These are phyloP conservation scores for Nineta flava DNA, from an alignment of 2,888 invertebrate genomes.

Conservation along the genomic window DNA sequence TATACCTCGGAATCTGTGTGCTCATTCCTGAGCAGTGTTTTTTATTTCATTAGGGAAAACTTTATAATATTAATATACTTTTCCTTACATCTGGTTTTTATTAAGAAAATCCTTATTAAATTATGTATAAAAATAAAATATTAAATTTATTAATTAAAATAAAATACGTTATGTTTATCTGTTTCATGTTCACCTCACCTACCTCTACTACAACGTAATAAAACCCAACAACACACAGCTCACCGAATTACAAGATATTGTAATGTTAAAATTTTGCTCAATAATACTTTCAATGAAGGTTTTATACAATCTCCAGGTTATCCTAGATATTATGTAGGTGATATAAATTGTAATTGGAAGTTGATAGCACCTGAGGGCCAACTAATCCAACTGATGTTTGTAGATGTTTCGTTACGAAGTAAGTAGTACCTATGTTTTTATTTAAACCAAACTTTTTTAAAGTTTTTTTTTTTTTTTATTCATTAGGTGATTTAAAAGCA, in stretches of 20 bases:
- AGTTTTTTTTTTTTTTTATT: background rate
- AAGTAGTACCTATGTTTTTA: conserved; percentile 20
- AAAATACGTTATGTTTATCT: no score
- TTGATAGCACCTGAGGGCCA: conserved; percentile 44
- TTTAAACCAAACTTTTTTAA: background rate
- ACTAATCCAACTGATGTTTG: conserved; percentile 42
- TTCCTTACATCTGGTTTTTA: no score
- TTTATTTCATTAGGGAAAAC: no score
- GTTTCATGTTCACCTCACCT: no score
- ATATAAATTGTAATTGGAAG: conserved; percentile 47
- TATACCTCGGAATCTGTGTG: no score
- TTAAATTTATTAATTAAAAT: no score
- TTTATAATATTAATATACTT: no score
- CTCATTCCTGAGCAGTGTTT: no score
- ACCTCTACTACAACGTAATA: no score
- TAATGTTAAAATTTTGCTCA: conserved; percentile 29
- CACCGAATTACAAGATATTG: conserved; percentile 30
- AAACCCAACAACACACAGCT: conserved; percentile 18
- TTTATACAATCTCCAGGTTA: conserved; percentile 58
- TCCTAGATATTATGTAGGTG: conserved; percentile 56
- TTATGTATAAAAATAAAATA: no score
- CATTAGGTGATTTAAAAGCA: background rate
- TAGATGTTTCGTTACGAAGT: conserved; percentile 59
- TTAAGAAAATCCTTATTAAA: no score
- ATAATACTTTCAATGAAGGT: conserved; percentile 34